Evolutionary conservation across 2,888 invertebrate species (phyloP), one percentile per base, ranked within the genome.

Genomic region (Tuta absoluta): DNA sequence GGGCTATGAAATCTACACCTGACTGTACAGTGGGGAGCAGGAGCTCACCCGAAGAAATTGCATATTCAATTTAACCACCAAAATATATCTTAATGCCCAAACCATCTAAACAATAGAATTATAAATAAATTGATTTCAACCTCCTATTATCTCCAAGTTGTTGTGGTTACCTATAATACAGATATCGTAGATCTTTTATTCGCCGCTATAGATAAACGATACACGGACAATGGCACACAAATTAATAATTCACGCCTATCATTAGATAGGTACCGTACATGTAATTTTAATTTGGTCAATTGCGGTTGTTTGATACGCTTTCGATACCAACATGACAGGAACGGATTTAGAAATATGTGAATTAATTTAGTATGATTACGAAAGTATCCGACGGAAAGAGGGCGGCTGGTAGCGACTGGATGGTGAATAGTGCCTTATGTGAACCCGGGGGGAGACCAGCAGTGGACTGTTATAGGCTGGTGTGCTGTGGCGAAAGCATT

Each of bases 231-330:
- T 88, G 80, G 78, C 75, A 68, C 70, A 76, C 81, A 89, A 89
- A 90, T 90, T 89, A 89, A 86, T 88, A 89, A 86, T 86, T 85
- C 86, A 87, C 86, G 87, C 85, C 78, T 82, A 81, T 84, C 83
- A 83, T 81, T 84, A 82, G 72, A 79, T 78, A 24, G 24, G 81
- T 85, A 81, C 82, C 33, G 33, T 33, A 33, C 33, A 33, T 33
- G 81, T 85, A 81, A 83, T 88, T 89, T 87, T 87, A 86, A 87
- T 88, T 88, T 86, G 72, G 76, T 76, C 76, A 69, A 78, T 80
- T 77, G 75, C 74, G 72, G 63, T 78, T 45, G 75, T 82, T 79
- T 77, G 86, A 83, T 80, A 81, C 82, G 84, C 77, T 83, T 75
- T 79, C 77, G 41, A 41, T 41, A 41, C 41, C n/a, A 41, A 41